phyloP scores from a whole-genome alignment of 2,797 vertebrate genomes.

The Prionace glauca region DNA sequence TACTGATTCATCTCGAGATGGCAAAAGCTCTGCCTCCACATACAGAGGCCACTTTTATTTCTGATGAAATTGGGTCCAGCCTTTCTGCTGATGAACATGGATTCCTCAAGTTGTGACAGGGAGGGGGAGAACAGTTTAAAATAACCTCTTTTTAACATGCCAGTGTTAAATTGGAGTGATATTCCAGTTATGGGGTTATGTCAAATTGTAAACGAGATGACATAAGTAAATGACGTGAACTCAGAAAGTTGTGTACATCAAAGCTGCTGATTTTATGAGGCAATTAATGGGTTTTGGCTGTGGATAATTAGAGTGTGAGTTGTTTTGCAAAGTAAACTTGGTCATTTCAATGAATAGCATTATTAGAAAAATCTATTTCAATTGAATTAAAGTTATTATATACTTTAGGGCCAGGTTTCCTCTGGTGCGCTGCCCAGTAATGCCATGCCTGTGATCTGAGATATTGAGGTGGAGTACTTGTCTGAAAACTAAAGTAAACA shows the following conservation, averaged over 20 bases:
- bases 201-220: background rate
- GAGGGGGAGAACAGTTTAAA: background rate
- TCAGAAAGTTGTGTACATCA: background rate
- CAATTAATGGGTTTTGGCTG: background rate
- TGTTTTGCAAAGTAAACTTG: background rate
- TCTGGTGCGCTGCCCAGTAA: background rate
- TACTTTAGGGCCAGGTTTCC: background rate
- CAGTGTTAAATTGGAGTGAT: background rate
- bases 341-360: background rate
- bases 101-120: background rate
- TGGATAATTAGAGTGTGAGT: background rate
- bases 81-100: background rate
- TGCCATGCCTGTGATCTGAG: background rate
- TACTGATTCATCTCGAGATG: background rate
- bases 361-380: background rate
- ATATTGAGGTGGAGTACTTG: background rate
- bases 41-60: background rate
- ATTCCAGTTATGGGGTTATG: background rate
- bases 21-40: background rate
- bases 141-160: background rate
- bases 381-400: background rate
- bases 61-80: background rate
- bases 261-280: background rate
- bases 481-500: background rate
- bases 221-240: background rate